Conservation (phyloP, 2,797 vertebrate species). For the Trachops cirrhosus region DNA sequence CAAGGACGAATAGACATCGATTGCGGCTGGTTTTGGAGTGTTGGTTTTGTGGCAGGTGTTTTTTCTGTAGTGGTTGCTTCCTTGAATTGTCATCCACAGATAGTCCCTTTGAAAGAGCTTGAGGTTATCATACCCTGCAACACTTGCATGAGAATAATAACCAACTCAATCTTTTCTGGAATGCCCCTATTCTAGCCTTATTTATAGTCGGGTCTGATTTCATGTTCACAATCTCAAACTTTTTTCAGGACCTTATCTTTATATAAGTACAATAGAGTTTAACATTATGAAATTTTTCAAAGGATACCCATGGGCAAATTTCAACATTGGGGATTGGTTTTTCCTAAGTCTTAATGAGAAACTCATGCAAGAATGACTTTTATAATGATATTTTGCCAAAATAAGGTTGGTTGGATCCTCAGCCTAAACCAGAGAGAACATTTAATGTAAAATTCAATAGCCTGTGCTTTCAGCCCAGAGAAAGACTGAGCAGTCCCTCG, state of each 20-base stretch:
- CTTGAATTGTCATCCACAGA: not conserved
- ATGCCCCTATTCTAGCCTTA: slow-evolving; percentile 5
- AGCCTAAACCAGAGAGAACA: not conserved
- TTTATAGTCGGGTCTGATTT: slow-evolving; percentile 30
- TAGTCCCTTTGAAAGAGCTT: not conserved
- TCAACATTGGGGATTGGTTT: slow-evolving; percentile 39
- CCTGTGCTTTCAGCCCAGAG: not conserved
- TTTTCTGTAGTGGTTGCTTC: not conserved
- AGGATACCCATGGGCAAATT: slow-evolving; percentile 67
- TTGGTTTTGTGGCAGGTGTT: not conserved
- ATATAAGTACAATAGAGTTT: slow-evolving; percentile 52
- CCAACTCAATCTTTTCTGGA: not conserved
- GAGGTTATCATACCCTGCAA: not conserved
- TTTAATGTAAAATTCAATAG: slow-evolving; percentile 40
- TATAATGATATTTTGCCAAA: slow-evolving; percentile 62
- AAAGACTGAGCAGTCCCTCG: slow-evolving; percentile 20
- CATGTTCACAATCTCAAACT: slow-evolving; percentile 60
- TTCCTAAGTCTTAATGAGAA: slow-evolving; percentile 71
- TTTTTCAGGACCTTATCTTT: slow-evolving; percentile 64
- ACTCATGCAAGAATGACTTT: slow-evolving; percentile 69
- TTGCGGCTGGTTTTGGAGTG: not conserved
- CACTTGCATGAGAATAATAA: not conserved
- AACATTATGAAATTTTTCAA: slow-evolving; percentile 71
- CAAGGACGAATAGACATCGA: not conserved
- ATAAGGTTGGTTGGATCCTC: slow-evolving; percentile 31